These are phyloP conservation scores for Eucera pruinosa DNA, from an alignment of 2,888 invertebrate species.

Conservation along the genomic window DNA sequence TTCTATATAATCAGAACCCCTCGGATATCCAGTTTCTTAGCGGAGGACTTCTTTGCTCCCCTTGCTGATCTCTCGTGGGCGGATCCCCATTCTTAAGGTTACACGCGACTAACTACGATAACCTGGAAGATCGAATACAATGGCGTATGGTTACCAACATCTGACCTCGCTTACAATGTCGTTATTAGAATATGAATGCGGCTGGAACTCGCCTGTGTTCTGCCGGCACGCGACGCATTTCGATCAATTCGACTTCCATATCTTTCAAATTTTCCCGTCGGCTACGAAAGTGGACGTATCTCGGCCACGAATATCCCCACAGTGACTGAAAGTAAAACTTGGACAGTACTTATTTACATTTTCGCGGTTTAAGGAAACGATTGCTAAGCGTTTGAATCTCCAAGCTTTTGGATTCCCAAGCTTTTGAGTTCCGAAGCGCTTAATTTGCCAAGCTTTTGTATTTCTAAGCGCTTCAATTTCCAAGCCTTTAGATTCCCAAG, in stretches of 20 bases:
- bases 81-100: slow-evolving; percentile 77
- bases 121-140: slow-evolving; percentile 73
- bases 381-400: too few relatives aligned
- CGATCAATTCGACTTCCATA: slow-evolving; percentile 54
- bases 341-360: too few relatives aligned
- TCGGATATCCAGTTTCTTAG: slow-evolving; percentile 42
- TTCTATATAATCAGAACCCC: slow-evolving; percentile 27
- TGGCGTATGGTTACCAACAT: slow-evolving; percentile 81
- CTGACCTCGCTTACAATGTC: slow-evolving; percentile 81
- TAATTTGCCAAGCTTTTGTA: too few relatives aligned
- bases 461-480: too few relatives aligned
- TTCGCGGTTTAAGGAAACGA: too few relatives aligned
- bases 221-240: slow-evolving; percentile 78
- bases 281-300: not conserved
- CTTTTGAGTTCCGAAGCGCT: too few relatives aligned
- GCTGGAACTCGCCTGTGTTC: slow-evolving; percentile 57
- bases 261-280: slow-evolving; percentile 42
- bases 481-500: too few relatives aligned
- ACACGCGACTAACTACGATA: slow-evolving; percentile 65
- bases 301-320: not conserved
- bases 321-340: too few relatives aligned
- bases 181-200: slow-evolving; percentile 82
- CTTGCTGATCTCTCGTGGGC: slow-evolving; percentile 77
- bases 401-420: too few relatives aligned
- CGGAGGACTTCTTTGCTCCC: slow-evolving; percentile 28